Conservation (phyloP, 2,113 vertebrate species). For the Etheostoma spectabile region DNA sequence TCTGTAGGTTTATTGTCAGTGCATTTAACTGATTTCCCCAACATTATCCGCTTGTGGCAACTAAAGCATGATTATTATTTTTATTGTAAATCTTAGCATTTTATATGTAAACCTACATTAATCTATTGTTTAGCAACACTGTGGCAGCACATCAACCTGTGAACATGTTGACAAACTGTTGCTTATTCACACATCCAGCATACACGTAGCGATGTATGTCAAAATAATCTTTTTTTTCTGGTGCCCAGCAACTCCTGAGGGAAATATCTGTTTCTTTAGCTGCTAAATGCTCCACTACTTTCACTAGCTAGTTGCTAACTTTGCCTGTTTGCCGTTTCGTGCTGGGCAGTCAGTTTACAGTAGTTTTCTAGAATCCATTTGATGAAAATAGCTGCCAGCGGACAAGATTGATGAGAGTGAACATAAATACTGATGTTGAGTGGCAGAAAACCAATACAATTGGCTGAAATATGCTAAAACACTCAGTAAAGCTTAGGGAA, state of each 20-base stretch:
- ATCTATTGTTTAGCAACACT: neutral
- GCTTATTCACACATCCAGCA: too few species aligned
- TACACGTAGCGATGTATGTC: too few species aligned
- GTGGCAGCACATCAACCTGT: neutral
- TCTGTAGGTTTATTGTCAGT: neutral
- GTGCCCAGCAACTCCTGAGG: neutral
- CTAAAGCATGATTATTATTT: neutral
- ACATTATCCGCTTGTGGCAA: neutral
- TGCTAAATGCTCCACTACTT: too few species aligned
- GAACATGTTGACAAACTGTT: too few species aligned
- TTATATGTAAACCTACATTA: neutral
- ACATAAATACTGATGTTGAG: neutral
- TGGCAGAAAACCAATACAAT: neutral
- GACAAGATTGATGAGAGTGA: neutral
- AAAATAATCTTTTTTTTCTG: neutral
- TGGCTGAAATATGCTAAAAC: too few species aligned
- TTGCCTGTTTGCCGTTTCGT: too few species aligned
- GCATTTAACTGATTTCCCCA: slow-evolving; percentile 8
- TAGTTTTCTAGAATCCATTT: neutral
- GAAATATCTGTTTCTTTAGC: too few species aligned
- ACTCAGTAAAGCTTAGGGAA: too few species aligned
- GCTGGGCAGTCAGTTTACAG: neutral
- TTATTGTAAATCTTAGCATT: neutral
- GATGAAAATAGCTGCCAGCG: neutral
- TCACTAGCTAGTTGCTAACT: too few species aligned